A percentile compares a stretch with the other conserved stretches of the same genome.
These are phyloP conservation scores for Corvus hawaiiensis DNA, from an alignment of 2,113 vertebrate genomes.

Conservation along the genomic window DNA sequence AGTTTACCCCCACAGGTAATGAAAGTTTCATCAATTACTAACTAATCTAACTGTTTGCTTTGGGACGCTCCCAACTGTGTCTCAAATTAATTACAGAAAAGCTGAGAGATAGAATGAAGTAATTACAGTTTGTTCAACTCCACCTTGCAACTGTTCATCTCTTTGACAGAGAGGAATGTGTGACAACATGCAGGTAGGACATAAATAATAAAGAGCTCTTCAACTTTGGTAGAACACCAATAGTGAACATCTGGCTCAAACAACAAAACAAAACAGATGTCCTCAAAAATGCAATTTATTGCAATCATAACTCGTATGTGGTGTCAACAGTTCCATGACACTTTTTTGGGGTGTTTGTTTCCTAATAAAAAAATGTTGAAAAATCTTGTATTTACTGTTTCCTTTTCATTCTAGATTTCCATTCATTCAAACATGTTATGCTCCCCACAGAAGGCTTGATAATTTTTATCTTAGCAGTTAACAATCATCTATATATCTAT, in stretches of 20 bases:
- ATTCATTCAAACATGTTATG: background rate
- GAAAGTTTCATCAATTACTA: background rate
- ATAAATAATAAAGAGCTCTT: background rate
- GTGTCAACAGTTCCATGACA: background rate
- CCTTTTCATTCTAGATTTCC: background rate
- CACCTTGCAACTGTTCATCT: background rate
- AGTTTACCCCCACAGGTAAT: background rate
- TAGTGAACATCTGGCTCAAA: background rate
- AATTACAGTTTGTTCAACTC: background rate
- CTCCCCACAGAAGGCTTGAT: background rate
- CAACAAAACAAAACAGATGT: background rate
- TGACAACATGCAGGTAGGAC: background rate
- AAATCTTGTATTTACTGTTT: background rate
- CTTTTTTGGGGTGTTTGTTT: background rate
- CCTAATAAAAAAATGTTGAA: background rate
- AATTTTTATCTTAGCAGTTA: background rate
- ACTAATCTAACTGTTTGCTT: background rate
- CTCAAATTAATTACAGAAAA: background rate
- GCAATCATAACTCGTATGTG: background rate
- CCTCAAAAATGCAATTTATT: background rate
- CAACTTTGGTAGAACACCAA: background rate
- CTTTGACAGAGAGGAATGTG: background rate
- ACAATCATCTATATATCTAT: background rate
- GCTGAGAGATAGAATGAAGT: background rate
- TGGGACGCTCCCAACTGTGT: rapidly evolving